Percentiles rank a stretch among this genome's conserved stretches.
These are phyloP conservation scores for Clarias pachynema DNA, from an alignment of 2,797 vertebrate species.

Conservation along the genomic window DNA sequence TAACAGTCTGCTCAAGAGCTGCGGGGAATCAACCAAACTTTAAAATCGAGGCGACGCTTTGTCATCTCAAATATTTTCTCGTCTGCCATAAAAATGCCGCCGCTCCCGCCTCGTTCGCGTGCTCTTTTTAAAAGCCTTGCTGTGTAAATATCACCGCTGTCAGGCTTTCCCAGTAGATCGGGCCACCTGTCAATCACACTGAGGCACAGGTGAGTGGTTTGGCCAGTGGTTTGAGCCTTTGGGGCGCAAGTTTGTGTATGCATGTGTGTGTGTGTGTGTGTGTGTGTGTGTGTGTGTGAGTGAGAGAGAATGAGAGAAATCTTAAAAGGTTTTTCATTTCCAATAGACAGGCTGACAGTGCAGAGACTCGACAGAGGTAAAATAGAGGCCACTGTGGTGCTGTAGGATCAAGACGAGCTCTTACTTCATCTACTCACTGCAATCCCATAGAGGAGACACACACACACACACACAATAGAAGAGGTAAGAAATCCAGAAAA, in stretches of 20 bases:
- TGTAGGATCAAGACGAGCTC: conserved; percentile 2
- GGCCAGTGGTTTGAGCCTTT: background rate
- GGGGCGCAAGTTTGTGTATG: background rate
- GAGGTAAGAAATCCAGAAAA: background rate
- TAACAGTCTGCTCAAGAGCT: conserved; percentile 55
- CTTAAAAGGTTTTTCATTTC: conserved; percentile 26
- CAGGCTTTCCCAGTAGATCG: conserved; percentile 56
- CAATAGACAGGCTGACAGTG: conserved; percentile 8
- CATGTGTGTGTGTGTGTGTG: conserved; percentile 11
- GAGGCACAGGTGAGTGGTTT: conserved; percentile 42
- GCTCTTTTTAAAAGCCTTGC: conserved; percentile 49
- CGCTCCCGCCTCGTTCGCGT: conserved; percentile 50
- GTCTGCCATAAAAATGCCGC: conserved; percentile 51
- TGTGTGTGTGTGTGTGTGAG: conserved; percentile 23
- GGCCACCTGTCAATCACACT: conserved; percentile 51
- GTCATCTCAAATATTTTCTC: conserved; percentile 30
- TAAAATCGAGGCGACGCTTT: conserved; percentile 28
- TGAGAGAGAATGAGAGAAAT: background rate
- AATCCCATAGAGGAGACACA: background rate
- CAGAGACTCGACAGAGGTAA: background rate
- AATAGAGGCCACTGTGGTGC: conserved; percentile 5
- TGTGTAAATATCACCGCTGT: conserved; percentile 57
- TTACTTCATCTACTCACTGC: conserved; percentile 18
- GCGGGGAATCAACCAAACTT: conserved; percentile 47
- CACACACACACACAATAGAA: background rate